Evolutionary conservation across 1,140 invertebrate species (phyloP), one percentile per base, ranked within the genome.

Genomic region (Aphelinus certus): DNA sequence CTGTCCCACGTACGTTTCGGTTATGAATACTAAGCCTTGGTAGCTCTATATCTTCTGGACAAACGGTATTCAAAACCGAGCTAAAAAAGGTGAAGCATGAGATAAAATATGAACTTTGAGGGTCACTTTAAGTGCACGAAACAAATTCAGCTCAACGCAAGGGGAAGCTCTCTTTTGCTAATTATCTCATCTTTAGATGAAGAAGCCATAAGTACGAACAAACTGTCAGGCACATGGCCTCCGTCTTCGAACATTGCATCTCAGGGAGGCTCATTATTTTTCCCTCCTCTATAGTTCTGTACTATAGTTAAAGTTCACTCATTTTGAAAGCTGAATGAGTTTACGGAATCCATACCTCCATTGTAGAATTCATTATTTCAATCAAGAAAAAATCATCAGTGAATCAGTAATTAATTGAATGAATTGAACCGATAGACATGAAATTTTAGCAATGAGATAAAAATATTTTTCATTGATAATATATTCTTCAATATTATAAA

Each of bases 181-280:
- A 65, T 65, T 65, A 65, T 65, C 63, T 53, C 43, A 26, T 65
- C 48, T 51, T 49, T 65, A 3, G 48, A 4, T 51, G 63, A 2
- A 4, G 7, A 47, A 26, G 26, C 2, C 3, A 10, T 45, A 45
- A 62, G 43, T 3, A n/a, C 42, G 47, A 63, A 47, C 46, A 10
- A 63, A n/a, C 62, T 63, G 62, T 63, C 62, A 63, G 47, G 5
- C 5, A n/a, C 62, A 63, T 9, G 3, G 6, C 3, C 57, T 26
- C n/a, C 6, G 6, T 1, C 4, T 45, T n/a, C 56, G 56, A 60
- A 60, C 26, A 60, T 42, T 5, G 43, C 3, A 60, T 6, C 4
- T 4, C 6, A 42, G 43, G 43, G 26, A 26, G 26, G 26, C 26
- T 26, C 26, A 26, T 26, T 26, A 26, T 26, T 26, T 26, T 26